These are phyloP conservation scores for Rhopalosiphum maidis DNA, from an alignment of 1,140 invertebrate species.

Conservation along the genomic window DNA sequence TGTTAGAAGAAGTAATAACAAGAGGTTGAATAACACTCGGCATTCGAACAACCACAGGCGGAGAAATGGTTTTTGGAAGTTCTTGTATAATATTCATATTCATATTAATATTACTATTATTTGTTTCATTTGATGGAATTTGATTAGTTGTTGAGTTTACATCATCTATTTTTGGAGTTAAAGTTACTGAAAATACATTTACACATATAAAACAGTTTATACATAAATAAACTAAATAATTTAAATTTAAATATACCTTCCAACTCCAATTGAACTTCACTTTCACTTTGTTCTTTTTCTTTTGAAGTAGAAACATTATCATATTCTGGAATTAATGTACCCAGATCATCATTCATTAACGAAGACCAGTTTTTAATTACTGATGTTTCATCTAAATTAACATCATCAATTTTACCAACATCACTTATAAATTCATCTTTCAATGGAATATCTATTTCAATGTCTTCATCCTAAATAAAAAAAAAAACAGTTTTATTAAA, in stretches of 20 bases:
- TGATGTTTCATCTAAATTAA: conserved; percentile 40
- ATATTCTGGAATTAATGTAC: conserved; percentile 21
- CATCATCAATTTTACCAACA: background rate
- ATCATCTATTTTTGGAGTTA: conserved; percentile 46
- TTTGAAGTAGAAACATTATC: conserved; percentile 46
- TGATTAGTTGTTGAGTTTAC: conserved; percentile 28
- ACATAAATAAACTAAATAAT: background rate
- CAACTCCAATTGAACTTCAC: conserved; percentile 34
- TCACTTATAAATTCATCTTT: background rate
- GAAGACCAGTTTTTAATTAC: conserved; percentile 39
- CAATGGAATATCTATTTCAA: background rate
- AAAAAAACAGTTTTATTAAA: background rate
- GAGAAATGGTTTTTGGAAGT: conserved; percentile 7
- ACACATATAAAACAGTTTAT: too few relatives aligned
- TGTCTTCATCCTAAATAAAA: background rate
- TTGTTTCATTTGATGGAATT: background rate
- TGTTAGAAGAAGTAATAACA: conserved; percentile 40
- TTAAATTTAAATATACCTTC: conserved; percentile 30
- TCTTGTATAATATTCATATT: background rate
- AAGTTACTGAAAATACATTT: conserved; percentile 40
- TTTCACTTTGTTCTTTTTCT: conserved; percentile 29
- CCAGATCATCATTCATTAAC: conserved; percentile 34
- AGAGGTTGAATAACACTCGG: conserved; percentile 27
- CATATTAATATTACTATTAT: background rate
- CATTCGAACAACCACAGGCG: conserved; percentile 16